Evolutionary conservation across 2,113 vertebrate species (phyloP).

Genomic region (Collichthys lucidus): DNA sequence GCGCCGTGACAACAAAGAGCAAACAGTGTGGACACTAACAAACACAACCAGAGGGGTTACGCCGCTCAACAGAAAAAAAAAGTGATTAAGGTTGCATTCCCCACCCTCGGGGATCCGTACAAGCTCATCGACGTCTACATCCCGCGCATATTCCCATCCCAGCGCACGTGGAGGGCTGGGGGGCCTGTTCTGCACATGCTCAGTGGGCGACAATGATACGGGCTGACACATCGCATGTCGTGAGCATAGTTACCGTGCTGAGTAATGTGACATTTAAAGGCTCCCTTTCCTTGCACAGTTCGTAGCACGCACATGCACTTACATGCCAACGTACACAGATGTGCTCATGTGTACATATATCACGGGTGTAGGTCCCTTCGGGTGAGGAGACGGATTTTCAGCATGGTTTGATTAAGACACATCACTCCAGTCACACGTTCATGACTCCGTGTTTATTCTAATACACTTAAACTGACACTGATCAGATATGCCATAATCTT

Average conservation of each 20-base stretch:
- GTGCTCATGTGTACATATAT: constrained; percentile 5
- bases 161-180: constrained; percentile 61
- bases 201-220: constrained; percentile 68
- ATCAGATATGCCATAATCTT: neutral
- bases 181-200: constrained; percentile 75
- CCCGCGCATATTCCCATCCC: constrained; percentile 41
- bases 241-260: constrained; percentile 65
- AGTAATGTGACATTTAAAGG: constrained; percentile 79
- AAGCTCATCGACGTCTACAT: constrained; percentile 38
- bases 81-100: constrained; percentile 66
- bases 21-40: constrained; percentile 28
- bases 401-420: constrained; percentile 5
- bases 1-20: constrained; percentile 3
- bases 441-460: neutral
- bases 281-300: constrained; percentile 36
- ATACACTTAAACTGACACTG: neutral
- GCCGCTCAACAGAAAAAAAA: constrained; percentile 18
- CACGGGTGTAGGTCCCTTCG: neutral
- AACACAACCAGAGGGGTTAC: constrained; percentile 22
- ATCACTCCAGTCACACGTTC: neutral
- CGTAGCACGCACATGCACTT: constrained; percentile 21
- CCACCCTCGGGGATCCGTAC: constrained; percentile 23
- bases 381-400: constrained; percentile 16
- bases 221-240: constrained; percentile 77
- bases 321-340: neutral